These are phyloP conservation scores for Cochlearius cochlearius DNA, from an alignment of 2,113 vertebrate genomes.

Conservation along the genomic window DNA sequence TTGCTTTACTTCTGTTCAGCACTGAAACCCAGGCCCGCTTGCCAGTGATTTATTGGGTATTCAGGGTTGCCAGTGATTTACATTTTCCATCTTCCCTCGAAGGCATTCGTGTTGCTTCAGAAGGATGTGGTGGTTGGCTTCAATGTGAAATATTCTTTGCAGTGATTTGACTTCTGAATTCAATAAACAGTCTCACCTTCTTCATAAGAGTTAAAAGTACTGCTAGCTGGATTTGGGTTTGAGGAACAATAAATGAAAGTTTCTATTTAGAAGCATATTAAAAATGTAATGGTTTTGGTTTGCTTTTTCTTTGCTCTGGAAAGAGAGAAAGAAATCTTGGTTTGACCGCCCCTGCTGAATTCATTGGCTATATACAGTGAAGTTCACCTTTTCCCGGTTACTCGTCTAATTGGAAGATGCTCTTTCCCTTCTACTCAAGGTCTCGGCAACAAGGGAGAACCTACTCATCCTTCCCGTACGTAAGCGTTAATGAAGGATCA, in stretches of 20 bases:
- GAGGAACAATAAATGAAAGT: not conserved
- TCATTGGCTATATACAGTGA: not conserved
- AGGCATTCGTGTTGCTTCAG: not conserved
- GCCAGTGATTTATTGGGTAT: constrained; percentile 50
- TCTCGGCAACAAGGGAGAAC: not conserved
- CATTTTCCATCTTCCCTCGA: constrained; percentile 44
- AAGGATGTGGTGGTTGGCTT: constrained; percentile 16
- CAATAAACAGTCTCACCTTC: not conserved
- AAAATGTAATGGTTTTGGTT: not conserved
- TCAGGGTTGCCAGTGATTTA: constrained; percentile 35
- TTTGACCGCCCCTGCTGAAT: not conserved
- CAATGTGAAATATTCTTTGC: not conserved
- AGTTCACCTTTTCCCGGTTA: not conserved
- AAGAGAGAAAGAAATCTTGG: not conserved
- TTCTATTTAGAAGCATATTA: not conserved
- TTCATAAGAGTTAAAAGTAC: not conserved
- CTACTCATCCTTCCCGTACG: not conserved
- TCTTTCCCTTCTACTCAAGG: not conserved
- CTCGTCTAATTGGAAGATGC: not conserved
- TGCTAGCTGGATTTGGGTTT: not conserved
- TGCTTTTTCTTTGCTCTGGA: not conserved
- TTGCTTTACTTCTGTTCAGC: constrained; percentile 30
- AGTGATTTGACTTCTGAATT: not conserved
- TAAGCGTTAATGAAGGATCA: not conserved
- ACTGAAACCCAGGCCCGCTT: not conserved